Base-by-base conservation (phyloP, 2,888 invertebrate species). In the Deilephila elpenor region DNA sequence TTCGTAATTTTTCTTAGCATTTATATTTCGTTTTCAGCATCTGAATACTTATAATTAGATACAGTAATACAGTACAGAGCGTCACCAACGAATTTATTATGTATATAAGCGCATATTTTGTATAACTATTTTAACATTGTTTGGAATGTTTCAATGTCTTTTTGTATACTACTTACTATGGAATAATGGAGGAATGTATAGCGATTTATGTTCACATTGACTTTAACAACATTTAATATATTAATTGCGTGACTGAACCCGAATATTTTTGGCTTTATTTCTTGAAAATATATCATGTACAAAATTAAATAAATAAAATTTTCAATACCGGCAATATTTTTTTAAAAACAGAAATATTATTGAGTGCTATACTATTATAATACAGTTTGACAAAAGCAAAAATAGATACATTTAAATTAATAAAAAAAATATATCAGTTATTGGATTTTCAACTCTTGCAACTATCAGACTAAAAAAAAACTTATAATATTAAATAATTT, bases 1-100 rank as follows among this genome's bases (percentile, higher is more conserved):
- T 94, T 92, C 91, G 91, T 94, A 93, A 93, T 93, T 91, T 93
- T 91, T 94, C 94, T 93, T 94, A 94, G 93, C 93, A 92, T 90
- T 93, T 93, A 92, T 92, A 93, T 93, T 94, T 93, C 92, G 91
- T 93, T 92, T 87, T 92, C 93, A 92, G 93, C 93, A 89, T 93
- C 89, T 89, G 90, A 91, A 89, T 92, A 91, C 90, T 91, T 92
- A 93, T 88, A 91, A 88, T 89, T 86, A 91, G 91, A 92, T 90
- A 91, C 90, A 85, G 87, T 86, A 87, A 87, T 91, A 91, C 89
- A 90, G 89, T 87, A 90, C 85, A 88, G 82, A 84, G 88, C 89
- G 89, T 90, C 91, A 84, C 80, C 87, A 89, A 92, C 88, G 90
- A 88, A 82, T 86, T 85, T 86, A 87, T 87, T 86, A 87, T 89